A percentile compares a stretch with the other conserved stretches of the same genome.
Conservation (phyloP, 2,888 invertebrate genomes). For the Xanthorhoe spadicearia region DNA sequence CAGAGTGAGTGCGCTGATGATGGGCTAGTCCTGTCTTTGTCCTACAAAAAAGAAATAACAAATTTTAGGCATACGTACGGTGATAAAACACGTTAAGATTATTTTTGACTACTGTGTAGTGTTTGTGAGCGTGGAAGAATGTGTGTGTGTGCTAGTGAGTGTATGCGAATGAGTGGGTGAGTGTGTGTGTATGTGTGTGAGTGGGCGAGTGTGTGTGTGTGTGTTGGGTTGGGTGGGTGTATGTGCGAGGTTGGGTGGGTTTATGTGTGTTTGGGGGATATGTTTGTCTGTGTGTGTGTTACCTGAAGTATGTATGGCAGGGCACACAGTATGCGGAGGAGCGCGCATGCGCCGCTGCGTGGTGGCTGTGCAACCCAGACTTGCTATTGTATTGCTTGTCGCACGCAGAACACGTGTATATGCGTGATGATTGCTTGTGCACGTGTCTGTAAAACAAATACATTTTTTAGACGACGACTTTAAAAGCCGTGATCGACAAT, state of each 20-base stretch:
- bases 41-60: neutral
- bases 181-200: neutral
- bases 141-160: neutral
- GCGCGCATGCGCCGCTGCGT: constrained; percentile 4
- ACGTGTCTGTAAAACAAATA: constrained; percentile 49
- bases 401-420: constrained; percentile 55
- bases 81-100: no score
- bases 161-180: no score
- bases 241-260: no score
- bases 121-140: neutral
- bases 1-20: constrained; percentile 56
- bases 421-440: constrained; percentile 53
- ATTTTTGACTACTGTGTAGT: no score
- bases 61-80: neutral
- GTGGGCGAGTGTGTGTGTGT: neutral
- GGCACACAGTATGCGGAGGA: neutral
- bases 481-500: no score
- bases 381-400: constrained; percentile 57
- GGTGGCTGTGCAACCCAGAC: constrained; percentile 50
- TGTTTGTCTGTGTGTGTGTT: neutral
- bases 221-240: neutral
- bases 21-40: constrained; percentile 30
- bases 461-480: neutral
- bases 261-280: neutral
- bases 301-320: neutral